Evolutionary conservation across 2,797 vertebrate genomes (phyloP), one percentile per base, ranked within the genome.

Genomic region (Sebastes ruberrimus): DNA sequence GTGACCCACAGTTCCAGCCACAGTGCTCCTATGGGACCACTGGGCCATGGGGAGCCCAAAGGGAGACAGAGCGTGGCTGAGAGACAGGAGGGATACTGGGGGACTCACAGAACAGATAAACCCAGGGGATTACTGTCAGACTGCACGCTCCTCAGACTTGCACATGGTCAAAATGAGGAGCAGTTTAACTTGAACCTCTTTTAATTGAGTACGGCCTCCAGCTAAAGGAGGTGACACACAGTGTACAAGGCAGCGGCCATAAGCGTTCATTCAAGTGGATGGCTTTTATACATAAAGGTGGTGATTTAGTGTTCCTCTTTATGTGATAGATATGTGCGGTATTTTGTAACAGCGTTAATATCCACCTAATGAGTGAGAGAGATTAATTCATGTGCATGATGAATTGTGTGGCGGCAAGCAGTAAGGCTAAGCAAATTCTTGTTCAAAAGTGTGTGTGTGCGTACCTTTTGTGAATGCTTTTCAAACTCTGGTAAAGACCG

Each of bases 371-470:
- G 91, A 92, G 74, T 71, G 76, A 68, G 73, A 81, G 53, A 81
- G 85, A 93, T 92, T 79, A 90, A 89, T 91, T 87, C 79, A 87
- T 90, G 84, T 81, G 87, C 80, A 85, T 90, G 91, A 93, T 93
- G 82, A 90, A 92, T 91, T 85, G 86, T 72, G 28, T 64, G 42
- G 76, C 32, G 20, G 84, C 76, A 77, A 74, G 75, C 77, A 80
- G 75, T 72, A 70, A 72, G 72, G 71, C 78, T 35, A 53, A 88
- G 79, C 63, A 75, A 88, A 86, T 74, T 74, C 66, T 71, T 86
- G 25, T 64, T 68, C 5, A 59, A 84, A 87, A 78, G 60, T 62
- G 57, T 62, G 70, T 30, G 49, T 80, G 35, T 63, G 72, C 76
- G 70, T 64, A 78, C 67, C 38, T 76, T 66, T 80, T 84, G 68